These are phyloP conservation scores for Phylloscopus whistleri DNA, from an alignment of 2,113 vertebrate genomes.

Conservation along the genomic window DNA sequence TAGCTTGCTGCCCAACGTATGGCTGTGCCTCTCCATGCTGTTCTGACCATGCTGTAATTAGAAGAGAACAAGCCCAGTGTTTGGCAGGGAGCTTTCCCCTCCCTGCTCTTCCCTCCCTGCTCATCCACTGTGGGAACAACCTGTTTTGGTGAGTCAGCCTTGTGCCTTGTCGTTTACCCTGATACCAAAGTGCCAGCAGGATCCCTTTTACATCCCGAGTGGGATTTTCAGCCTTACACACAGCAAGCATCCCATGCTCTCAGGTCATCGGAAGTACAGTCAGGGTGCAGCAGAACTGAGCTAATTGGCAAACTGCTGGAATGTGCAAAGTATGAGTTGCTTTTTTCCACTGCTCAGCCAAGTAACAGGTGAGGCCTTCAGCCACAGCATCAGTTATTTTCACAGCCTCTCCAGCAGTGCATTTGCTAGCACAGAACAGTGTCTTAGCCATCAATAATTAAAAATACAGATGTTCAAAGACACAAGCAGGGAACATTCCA, in stretches of 20 bases:
- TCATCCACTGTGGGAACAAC: background rate
- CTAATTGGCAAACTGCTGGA: slow-evolving; percentile 10
- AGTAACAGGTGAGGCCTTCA: background rate
- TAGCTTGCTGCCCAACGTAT: background rate
- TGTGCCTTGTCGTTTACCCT: background rate
- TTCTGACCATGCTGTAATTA: background rate
- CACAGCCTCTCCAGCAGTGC: background rate
- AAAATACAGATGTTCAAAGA: slow-evolving; percentile 11
- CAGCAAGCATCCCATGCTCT: background rate
- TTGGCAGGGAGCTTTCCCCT: background rate
- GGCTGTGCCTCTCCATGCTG: background rate
- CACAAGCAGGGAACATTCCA: background rate
- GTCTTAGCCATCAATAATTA: slow-evolving; percentile 32
- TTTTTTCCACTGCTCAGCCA: background rate
- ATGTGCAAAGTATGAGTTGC: background rate
- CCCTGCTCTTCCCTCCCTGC: background rate
- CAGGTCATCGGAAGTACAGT: background rate
- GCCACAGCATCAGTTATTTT: background rate
- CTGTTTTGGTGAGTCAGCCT: background rate
- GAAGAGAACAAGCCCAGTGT: background rate
- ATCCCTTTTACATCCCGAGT: background rate
- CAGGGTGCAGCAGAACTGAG: background rate
- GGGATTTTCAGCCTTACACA: background rate
- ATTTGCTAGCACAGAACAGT: background rate
- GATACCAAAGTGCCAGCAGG: background rate